phyloP scores from a whole-genome alignment of 2,113 vertebrate genomes.

The Nothobranchius kuhntae region DNA sequence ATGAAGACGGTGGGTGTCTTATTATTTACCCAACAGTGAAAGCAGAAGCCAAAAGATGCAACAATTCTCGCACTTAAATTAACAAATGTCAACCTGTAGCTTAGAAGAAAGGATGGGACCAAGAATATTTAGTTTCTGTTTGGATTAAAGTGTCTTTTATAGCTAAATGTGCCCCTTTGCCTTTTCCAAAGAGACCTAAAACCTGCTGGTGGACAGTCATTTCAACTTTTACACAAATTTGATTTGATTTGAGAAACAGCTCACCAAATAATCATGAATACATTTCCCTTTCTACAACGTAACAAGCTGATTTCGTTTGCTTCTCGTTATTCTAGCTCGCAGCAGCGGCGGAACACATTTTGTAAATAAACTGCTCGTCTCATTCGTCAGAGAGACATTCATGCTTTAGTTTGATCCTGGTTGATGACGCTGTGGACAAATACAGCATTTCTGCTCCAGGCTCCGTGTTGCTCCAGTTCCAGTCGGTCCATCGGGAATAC shows the following conservation, averaged over 20 bases:
- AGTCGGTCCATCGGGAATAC: conserved; percentile 14
- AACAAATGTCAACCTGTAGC: not conserved
- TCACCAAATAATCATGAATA: too few species aligned
- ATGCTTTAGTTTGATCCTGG: conserved; percentile 20
- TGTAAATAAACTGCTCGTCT: conserved; percentile 15
- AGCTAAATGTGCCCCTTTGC: not conserved
- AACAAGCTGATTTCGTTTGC: not conserved
- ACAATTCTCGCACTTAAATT: not conserved
- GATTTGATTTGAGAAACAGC: too few species aligned
- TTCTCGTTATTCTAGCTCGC: not conserved
- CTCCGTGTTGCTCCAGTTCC: conserved; percentile 44
- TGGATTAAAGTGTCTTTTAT: not conserved
- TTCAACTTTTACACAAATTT: too few species aligned
- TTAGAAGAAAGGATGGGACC: not conserved
- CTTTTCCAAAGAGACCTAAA: not conserved
- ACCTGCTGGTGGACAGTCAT: not conserved
- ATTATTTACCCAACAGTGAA: not conserved
- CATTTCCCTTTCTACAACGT: too few species aligned
- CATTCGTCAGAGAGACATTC: conserved; percentile 15
- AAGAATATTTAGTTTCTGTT: not conserved
- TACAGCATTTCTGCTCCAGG: conserved; percentile 15
- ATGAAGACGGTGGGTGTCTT: not conserved
- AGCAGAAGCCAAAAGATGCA: not conserved
- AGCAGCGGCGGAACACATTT: not conserved
- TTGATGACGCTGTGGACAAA: conserved; percentile 15